phyloP scores from a whole-genome alignment of 2,797 vertebrate genomes.

The Harpagifer antarcticus region DNA sequence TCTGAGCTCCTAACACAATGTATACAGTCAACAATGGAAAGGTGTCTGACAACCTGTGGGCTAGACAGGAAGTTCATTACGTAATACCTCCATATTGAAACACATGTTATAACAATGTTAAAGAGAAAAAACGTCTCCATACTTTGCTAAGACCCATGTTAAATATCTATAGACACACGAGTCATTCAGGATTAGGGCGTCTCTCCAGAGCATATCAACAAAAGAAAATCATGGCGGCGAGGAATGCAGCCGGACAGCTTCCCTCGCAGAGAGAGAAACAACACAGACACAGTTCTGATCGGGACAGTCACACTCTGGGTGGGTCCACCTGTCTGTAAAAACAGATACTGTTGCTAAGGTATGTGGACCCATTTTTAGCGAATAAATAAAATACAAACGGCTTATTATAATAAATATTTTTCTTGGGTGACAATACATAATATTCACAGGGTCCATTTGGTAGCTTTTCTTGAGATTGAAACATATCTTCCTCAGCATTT shows the following conservation, averaged over 20 bases:
- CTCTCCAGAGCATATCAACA: constrained; percentile 49
- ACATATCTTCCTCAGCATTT: not conserved
- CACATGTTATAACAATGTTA: not conserved
- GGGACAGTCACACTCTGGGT: constrained; percentile 58
- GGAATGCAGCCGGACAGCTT: constrained; percentile 79
- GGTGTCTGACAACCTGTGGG: not conserved
- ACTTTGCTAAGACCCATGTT: not conserved
- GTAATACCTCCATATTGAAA: not conserved
- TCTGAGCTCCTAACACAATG: constrained; percentile 5
- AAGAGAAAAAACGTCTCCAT: not conserved
- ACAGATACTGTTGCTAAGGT: constrained; percentile 30
- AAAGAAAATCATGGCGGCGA: constrained; percentile 27
- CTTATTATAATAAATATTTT: not conserved
- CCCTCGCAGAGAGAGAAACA: constrained; percentile 33
- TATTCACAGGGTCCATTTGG: not conserved
- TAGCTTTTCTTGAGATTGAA: not conserved
- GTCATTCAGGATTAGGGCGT: constrained; percentile 60
- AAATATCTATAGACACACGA: constrained; percentile 14
- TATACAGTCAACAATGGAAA: constrained; percentile 55
- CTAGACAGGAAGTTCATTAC: not conserved
- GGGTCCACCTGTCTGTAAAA: constrained; percentile 49
- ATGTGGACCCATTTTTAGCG: constrained; percentile 4
- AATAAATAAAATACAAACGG: not conserved
- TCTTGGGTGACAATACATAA: not conserved
- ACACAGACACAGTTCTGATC: constrained; percentile 60